Evolutionary conservation across 2,888 invertebrate genomes (phyloP).

Genomic region (Euphydryas editha): DNA sequence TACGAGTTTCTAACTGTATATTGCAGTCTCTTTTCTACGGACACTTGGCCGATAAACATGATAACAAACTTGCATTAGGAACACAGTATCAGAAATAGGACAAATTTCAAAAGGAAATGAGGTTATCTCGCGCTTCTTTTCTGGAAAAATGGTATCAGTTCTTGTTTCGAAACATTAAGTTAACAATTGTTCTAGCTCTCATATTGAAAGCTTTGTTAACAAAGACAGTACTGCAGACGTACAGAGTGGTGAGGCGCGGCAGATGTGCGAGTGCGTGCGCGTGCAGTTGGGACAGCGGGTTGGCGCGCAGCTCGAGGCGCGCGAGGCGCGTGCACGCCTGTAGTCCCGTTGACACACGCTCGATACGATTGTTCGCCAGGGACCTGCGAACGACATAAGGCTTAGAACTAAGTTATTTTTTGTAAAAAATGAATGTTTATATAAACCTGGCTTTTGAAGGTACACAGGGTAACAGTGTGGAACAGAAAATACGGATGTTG

Average conservation of each 20-base stretch:
- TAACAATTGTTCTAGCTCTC: background rate
- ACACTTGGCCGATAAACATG: slow-evolving; percentile 22
- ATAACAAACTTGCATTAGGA: slow-evolving; percentile 31
- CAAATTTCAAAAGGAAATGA: slow-evolving; percentile 25
- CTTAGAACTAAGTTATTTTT: too few relatives aligned
- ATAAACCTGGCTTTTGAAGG: background rate
- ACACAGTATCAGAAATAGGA: slow-evolving; percentile 23
- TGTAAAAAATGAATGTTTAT: background rate
- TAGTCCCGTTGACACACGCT: slow-evolving; percentile 88
- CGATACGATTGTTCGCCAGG: slow-evolving; percentile 92
- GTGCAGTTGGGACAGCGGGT: slow-evolving; percentile 89
- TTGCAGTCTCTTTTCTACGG: slow-evolving; percentile 24
- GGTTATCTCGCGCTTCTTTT: slow-evolving; percentile 11
- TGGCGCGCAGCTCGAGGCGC: slow-evolving; percentile 92
- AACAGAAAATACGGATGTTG: too few relatives aligned
- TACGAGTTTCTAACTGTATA: slow-evolving; percentile 23
- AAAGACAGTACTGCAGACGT: slow-evolving; percentile 44
- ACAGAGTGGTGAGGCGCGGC: slow-evolving; percentile 83
- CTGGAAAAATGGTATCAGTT: background rate
- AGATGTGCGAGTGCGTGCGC: slow-evolving; percentile 89
- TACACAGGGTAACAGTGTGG: too few relatives aligned
- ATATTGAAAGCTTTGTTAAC: background rate
- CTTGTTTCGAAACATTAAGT: slow-evolving; percentile 1
- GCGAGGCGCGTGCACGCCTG: slow-evolving; percentile 87
- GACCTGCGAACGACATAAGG: slow-evolving; percentile 84